Conservation (phyloP, 1,140 invertebrate genomes). For the Mizuhopecten yessoensis region DNA sequence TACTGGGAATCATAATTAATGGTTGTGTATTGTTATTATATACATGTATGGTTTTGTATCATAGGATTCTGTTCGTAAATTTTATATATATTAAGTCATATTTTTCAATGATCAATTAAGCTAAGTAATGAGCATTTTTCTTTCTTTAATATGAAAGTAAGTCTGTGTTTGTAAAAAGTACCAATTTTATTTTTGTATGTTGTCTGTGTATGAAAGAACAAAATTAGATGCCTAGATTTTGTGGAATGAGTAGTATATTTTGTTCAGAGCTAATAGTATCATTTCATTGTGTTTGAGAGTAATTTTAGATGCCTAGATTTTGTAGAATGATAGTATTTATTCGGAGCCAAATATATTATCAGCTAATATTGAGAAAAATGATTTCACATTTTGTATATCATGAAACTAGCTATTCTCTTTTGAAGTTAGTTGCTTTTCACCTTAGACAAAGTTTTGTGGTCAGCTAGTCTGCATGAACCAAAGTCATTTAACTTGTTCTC, state of each 20-base stretch:
- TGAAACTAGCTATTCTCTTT: too few species aligned
- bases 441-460: too few species aligned
- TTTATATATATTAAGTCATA: background rate
- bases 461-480: too few species aligned
- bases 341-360: too few species aligned
- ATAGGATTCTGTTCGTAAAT: background rate
- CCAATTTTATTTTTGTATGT: background rate
- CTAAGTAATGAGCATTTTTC: background rate
- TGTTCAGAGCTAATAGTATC: background rate
- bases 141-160: background rate
- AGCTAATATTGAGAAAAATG: too few species aligned
- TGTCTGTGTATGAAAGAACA: background rate
- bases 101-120: background rate
- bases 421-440: too few species aligned
- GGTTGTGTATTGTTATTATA: conserved; percentile 10
- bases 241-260: background rate
- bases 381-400: too few species aligned
- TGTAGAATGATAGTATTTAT: background rate
- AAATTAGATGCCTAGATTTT: background rate
- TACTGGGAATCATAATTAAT: background rate
- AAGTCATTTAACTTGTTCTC: too few species aligned
- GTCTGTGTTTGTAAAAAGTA: conserved; percentile 3
- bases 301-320: background rate
- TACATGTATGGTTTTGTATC: conserved; percentile 1
- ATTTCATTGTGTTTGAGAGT: background rate